Evolutionary conservation across 2,113 vertebrate species (phyloP), one percentile per base, ranked within the genome.

Genomic region (Hassar affinis): DNA sequence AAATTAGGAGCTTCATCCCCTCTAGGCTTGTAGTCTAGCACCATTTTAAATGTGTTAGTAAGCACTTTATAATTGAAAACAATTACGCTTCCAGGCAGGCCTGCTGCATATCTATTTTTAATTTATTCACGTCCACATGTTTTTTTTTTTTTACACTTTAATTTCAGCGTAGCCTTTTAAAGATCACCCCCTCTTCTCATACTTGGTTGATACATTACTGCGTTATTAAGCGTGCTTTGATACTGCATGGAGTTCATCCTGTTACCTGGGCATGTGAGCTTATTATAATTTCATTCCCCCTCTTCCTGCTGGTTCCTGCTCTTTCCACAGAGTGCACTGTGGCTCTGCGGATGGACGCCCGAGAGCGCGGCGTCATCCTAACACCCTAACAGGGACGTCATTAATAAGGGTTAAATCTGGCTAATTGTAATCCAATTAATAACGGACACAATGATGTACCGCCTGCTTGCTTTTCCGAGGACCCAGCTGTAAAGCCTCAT

Each of bases 261-360:
- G 27, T 72, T n/a, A 79, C 71, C 45, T 86, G 79, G 76, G 47
- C 69, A 57, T 35, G 22, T 64, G 84, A 84, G 87, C 83, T 88
- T 90, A 91, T 92, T 92, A 87, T 88, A 88, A 94, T 94, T 95
- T 95, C 95, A 94, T 96, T 95, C 38, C 95, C 92, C 95, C 95
- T 96, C 94, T 93, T 91, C 92, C 93, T 93, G 92, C 91, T 92
- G 92, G 91, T 94, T 92, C 93, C 92, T 90, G 81, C 93, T 91
- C 89, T 87, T 89, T 80, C 91, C 90, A 90, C 92, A 93, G 91
- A 92, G 91, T 88, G 93, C 85, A 93, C 91, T 92, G 92, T 92
- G 90, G n/a, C 54, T 66, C 64, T 78, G 92, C 35, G 92, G 35
- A 25, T 22, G 72, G 35, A 42, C 22, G 30, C 61, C 51, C 87